Evolutionary conservation across 2,888 invertebrate species (phyloP), one percentile per base, ranked within the genome.

Genomic region (Apoderus coryli): DNA sequence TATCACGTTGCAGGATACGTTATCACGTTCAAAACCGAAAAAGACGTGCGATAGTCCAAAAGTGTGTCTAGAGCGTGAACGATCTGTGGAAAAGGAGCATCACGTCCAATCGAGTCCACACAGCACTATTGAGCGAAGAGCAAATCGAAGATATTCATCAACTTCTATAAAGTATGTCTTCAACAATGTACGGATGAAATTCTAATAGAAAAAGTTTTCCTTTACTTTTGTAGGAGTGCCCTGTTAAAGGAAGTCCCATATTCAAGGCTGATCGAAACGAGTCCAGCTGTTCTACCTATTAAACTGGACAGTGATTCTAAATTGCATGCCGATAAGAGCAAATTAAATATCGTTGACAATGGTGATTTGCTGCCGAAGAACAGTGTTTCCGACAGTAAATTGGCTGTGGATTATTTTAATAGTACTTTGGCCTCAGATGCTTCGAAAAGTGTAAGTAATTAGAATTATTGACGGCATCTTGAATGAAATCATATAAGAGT

Each of bases 351-450:
- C 10, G 62, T 62, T 3, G 48, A 48, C 10, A 61, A 61, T 35
- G 54, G 57, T 4, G 67, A 69, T 30, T 47, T 49, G 7, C 46
- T 55, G n/a, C 75, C 76, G 1, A 85, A 86, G 49, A 84, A 82
- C 40, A 85, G 84, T 51, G 74, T 77, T 3, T 86, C 85, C 1
- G 88, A 86, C 57, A 85, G 86, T 0, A 79, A 80, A 53, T 56
- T 86, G 35, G 81, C 85, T 1, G 72, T 84, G 1, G 84, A 80
- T 53, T 80, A 76, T 52, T 76, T 72, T 36, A 51, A 50, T 10
- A 44, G 37, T 2, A 44, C 42, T 25, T 14, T 37, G 3, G 41
- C 37, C 33, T 38, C 40, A 28, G 36, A 33, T 6, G 33, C 35
- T 4, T 31, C 40, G 12, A 41, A 43, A 33, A 45, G 44, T 22